Conservation (phyloP, 92 coral and sea anemone genomes). For the Palythoa grandiflora region DNA sequence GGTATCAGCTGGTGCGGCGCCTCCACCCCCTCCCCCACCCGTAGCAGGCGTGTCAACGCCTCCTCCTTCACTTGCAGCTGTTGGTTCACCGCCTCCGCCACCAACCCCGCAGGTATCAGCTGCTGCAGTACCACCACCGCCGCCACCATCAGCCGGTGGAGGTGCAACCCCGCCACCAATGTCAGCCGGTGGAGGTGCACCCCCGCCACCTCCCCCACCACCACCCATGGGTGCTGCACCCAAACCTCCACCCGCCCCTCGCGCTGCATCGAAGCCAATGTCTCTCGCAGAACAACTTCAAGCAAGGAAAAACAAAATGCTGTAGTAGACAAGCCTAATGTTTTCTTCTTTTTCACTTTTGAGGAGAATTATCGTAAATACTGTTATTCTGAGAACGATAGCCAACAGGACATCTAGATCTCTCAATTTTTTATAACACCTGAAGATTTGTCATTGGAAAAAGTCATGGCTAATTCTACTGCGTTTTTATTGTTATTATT, state of each 20-base stretch:
- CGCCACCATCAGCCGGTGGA: not conserved
- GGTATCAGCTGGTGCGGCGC: not conserved
- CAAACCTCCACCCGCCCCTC: not conserved
- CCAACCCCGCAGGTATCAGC: not conserved
- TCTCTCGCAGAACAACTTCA: constrained; percentile 30
- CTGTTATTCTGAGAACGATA: no score
- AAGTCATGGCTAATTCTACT: no score
- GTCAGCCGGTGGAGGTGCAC: not conserved
- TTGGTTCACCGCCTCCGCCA: not conserved
- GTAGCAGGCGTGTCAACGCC: not conserved
- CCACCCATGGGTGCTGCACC: not conserved
- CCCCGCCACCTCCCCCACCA: constrained; percentile 29
- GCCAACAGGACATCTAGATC: no score
- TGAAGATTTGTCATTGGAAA: no score
- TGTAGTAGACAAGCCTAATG: not conserved
- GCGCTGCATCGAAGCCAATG: constrained; percentile 25
- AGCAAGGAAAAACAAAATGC: constrained; percentile 1
- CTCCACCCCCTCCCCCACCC: not conserved
- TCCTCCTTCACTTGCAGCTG: not conserved
- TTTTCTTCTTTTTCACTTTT: not conserved
- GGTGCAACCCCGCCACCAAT: not conserved
- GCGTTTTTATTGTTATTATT: no score
- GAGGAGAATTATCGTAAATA: no score
- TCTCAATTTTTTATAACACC: no score
- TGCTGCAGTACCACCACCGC: not conserved